Base-by-base conservation (phyloP, 2,113 vertebrate species). In the Centropus bengalensis region DNA sequence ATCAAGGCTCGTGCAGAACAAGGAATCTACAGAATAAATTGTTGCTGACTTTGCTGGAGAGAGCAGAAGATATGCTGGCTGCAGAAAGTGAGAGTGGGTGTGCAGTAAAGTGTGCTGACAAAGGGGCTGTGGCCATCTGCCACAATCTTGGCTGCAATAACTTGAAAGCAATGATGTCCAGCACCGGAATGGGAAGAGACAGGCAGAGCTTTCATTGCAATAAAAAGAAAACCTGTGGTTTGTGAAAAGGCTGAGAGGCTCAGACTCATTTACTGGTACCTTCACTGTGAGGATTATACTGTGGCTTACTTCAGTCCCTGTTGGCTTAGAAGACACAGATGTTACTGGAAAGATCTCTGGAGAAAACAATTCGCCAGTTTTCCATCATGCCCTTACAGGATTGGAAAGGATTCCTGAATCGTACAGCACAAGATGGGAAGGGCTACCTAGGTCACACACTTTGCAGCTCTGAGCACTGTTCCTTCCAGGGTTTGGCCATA, bases 221-320 rank as follows among this genome's bases (percentile, higher is more conserved):
- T 86, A 73, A 96, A 93, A 90, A 93, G 69, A 52, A 91, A 71
- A 75, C 16, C 69, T 95, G 95, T 93, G 95, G 95, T 96, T 96
- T 96, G 69, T 78, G 82, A 85, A 84, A 90, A 92, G 73, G 42
- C 78, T 86, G 42, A 26, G 79, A 84, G 15, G 44, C 73, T 94
- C 68, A 83, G 44, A 20, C 71, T 64, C 88, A 96, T 93, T 97
- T 96, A 90, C 88, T 86, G 91, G 82, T 84, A 94, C 64, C 40
- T 62, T 44, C 89, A 80, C 44, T 23, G 49, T 14, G 42, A 91
- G 67, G 63, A 77, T 71, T 83, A 69, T 90, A 0, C 82, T 74
- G 63, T 89, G 85, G 63, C 82, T 94, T 68, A 38, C 51, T 94
- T 0, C 1, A 20, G 28, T 26, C 64, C 91, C 85, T 74, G 66